These are phyloP conservation scores for Piliocolobus tephrosceles DNA, from an alignment of 2,113 vertebrate species.

Conservation along the genomic window DNA sequence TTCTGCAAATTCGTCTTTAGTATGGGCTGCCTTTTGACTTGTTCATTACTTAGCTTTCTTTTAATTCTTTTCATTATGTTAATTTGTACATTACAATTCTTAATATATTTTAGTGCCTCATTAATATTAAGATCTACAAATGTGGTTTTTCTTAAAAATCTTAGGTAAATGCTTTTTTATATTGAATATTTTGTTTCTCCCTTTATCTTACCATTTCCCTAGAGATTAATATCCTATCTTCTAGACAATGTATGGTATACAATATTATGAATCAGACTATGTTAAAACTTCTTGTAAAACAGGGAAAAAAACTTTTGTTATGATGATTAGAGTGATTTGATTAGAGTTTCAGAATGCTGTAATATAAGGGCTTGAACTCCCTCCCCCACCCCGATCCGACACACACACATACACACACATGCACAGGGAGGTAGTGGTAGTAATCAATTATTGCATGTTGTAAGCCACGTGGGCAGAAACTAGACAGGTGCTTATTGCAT, in stretches of 20 bases:
- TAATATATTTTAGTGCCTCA: background rate
- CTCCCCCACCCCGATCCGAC: accelerated
- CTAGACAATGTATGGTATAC: background rate
- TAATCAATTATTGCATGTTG: background rate
- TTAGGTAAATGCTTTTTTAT: background rate
- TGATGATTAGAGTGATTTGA: background rate
- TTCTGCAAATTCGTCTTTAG: background rate
- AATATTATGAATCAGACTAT: background rate
- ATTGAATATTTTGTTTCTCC: background rate
- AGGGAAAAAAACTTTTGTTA: background rate
- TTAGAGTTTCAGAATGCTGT: background rate
- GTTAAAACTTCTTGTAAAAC: background rate
- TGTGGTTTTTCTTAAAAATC: background rate
- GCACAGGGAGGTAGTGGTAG: background rate
- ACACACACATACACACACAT: accelerated
- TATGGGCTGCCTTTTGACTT: constrained; percentile 12
- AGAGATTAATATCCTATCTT: background rate
- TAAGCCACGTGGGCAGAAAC: background rate
- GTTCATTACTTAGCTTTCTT: constrained; percentile 36
- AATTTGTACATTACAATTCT: background rate
- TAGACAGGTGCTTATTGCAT: background rate
- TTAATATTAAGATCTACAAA: constrained; percentile 31
- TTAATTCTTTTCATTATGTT: constrained; percentile 11
- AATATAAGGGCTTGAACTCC: background rate
- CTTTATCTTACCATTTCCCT: background rate